Conservation (phyloP, 2,113 vertebrate species). For the Pyxicephalus adspersus region DNA sequence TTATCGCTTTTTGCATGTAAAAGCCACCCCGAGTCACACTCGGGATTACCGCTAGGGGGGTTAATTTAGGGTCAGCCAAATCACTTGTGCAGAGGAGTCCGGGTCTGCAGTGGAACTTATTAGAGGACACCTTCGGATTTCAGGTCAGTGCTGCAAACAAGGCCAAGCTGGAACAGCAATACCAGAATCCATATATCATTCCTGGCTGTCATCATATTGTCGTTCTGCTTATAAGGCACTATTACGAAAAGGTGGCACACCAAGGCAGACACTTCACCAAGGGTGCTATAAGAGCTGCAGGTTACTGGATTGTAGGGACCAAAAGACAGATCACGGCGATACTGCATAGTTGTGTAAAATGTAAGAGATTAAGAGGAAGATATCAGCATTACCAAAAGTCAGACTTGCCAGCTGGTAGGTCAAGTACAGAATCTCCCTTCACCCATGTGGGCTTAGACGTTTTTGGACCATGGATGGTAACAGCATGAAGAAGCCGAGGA, state of each 20-base stretch:
- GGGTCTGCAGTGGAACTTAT: no score
- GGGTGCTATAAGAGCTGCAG: not conserved
- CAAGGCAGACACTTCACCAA: not conserved
- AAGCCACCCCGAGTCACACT: no score
- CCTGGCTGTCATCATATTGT: not conserved
- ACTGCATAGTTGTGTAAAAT: not conserved
- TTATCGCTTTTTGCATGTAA: no score
- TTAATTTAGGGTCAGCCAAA: no score
- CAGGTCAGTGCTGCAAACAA: not conserved
- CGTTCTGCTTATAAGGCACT: not conserved
- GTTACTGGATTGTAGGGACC: not conserved
- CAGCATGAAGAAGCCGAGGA: constrained; percentile 11
- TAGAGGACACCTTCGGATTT: no score
- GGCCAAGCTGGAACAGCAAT: no score
- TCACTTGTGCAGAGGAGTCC: no score
- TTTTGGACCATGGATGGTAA: constrained; percentile 33
- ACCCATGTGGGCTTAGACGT: not conserved
- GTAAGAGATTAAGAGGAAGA: not conserved
- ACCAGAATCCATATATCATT: no score
- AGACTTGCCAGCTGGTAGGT: not conserved
- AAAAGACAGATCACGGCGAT: not conserved
- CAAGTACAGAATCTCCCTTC: not conserved
- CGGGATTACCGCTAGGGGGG: no score
- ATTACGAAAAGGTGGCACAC: not conserved
- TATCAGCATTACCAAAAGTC: not conserved